Base-by-base conservation (phyloP, 2,888 invertebrate species). In the Chorisops tibialis region DNA sequence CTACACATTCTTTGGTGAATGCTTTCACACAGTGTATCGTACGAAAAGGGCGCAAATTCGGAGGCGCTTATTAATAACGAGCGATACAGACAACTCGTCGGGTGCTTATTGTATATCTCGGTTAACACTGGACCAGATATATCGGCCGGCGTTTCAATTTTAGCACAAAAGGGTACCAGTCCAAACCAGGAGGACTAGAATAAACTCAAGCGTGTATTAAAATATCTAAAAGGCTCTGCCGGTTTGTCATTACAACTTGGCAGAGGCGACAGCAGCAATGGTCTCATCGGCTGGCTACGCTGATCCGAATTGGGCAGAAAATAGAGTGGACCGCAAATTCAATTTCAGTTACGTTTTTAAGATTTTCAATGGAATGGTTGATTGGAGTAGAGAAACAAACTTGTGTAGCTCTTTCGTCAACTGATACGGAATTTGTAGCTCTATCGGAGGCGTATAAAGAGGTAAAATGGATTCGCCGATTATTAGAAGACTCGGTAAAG, bases 231-330 rank as follows among this genome's bases (percentile, higher is more conserved):
- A 43, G 37, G 43, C 45, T 59, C 50, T 37, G 37, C n/a, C 37
- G 30, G 30, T 14, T 60, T 45, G 22, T 61, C 30, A 41, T 60
- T 50, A 48, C 39, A 12, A 41, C 60, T 48, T 35, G 58, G 37
- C 49, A 51, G 21, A 35, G 38, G 16, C 14, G 45, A 51, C 16
- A 14, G 14, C 45, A 9, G 43, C 47, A 30, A 37, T 63, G 19
- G 59, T 45, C 60, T n/a, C n/a, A n/a, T n/a, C n/a, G n/a, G n/a
- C n/a, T n/a, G 54, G 65, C 11, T 73, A 69, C 59, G 69, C 71
- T 9, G 71, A 73, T 63, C 73, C 73, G 37, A 69, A 70, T 66
- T 74, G 71, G 72, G 73, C 71, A 7, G 69, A 73, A 45, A 66
- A 73, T 50, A 63, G 64, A 49, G 37, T 11, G 4, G 68, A 69